Percentiles rank a stretch among this genome's conserved stretches.
Evolutionary conservation across 2,888 invertebrate genomes (phyloP).

Genomic region (Tetragnatha montana): DNA sequence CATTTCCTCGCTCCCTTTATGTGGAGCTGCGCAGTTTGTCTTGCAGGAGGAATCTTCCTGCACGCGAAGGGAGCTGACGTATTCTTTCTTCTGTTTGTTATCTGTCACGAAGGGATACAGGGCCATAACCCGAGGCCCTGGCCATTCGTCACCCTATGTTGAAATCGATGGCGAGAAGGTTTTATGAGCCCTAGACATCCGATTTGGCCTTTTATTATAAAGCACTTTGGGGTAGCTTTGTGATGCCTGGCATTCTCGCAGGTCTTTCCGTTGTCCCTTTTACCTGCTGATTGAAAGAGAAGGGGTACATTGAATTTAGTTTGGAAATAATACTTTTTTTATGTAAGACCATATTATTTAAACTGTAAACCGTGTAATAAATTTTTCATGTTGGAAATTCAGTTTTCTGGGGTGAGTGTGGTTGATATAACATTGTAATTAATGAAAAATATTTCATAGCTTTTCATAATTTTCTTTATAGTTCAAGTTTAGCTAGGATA

Average conservation of each 20-base stretch:
- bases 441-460: too few relatives aligned
- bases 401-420: too few relatives aligned
- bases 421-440: too few relatives aligned
- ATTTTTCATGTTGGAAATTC: too few relatives aligned
- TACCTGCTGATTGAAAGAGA: too few relatives aligned
- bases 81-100: constrained; percentile 7
- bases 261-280: background rate
- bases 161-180: constrained; percentile 5
- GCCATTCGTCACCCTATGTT: constrained; percentile 21
- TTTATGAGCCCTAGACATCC: background rate
- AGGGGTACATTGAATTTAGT: too few relatives aligned
- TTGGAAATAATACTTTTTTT: constrained; percentile 7
- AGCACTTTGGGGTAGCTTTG: background rate
- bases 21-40: constrained; percentile 1
- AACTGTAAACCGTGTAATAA: too few relatives aligned
- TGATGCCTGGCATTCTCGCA: background rate
- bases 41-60: background rate
- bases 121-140: background rate
- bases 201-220: background rate
- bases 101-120: background rate
- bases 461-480: too few relatives aligned
- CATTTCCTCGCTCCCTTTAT: background rate
- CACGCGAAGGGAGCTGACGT: constrained; percentile 24
- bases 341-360: too few relatives aligned
- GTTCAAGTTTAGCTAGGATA: too few relatives aligned